Evolutionary conservation across 2,797 vertebrate genomes (phyloP), one percentile per base, ranked within the genome.

Genomic region (Decapterus maruadsi): DNA sequence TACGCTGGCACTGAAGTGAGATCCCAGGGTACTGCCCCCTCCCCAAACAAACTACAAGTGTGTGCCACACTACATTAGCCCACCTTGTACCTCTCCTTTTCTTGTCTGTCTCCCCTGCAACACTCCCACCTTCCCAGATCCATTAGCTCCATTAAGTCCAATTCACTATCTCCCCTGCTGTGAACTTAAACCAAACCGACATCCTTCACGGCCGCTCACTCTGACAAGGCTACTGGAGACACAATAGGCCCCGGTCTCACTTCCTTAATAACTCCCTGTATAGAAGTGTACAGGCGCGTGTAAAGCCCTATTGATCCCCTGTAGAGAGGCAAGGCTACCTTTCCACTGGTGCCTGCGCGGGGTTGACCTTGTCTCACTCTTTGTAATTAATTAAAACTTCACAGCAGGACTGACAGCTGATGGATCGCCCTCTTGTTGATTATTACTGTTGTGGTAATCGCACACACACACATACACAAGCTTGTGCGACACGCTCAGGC

Each of bases 331-430:
- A 4, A 86, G 86, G 83, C 88, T 46, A 77, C 72, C 83, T 78
- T 89, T 91, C 87, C 90, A 72, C 87, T 66, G 83, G 83, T 56
- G 75, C 68, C 68, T 70, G 87, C 75, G 87, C 75, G 68, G 84
- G 40, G 75, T 68, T 94, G 94, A 95, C 95, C 94, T 95, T 94
- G 94, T 94, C 94, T 93, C 82, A 84, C 86, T 90, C 84, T 78
- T 63, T 89, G 93, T 94, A 95, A 96, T 94, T 95, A 95, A 95
- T 95, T 95, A 94, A 94, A 95, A 93, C 90, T 93, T 93, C 90
- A 90, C 92, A 92, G 89, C 86, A 46, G 84, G 81, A 72, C 88
- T 93, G 94, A 94, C 87, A 86, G 80, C 83, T 95, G 94, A 95
- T 93, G 86, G 92, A 95, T 95, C 81, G 89, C 87, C 80, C 89